Percentiles rank a stretch among this genome's conserved stretches.
phyloP scores from a whole-genome alignment of 2,113 vertebrate species.

The Zapus hudsonius region DNA sequence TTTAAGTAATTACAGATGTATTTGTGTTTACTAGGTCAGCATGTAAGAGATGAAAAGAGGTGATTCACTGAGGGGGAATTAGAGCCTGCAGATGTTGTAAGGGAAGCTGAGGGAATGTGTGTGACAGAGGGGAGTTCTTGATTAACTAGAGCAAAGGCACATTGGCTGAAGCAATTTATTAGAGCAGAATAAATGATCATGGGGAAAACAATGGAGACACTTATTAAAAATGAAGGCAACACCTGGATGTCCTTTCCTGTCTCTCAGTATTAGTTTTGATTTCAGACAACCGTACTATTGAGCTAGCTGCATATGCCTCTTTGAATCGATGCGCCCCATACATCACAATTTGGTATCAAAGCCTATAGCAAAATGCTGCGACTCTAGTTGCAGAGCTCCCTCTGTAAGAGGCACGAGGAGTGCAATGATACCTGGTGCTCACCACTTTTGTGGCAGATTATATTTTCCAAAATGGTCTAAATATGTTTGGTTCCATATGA shows the following conservation, averaged over 20 bases:
- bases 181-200: constrained; percentile 71
- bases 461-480: background rate
- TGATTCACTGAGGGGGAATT: constrained; percentile 54
- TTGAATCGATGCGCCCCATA: background rate
- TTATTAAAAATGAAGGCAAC: constrained; percentile 65
- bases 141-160: constrained; percentile 63
- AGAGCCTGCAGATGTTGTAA: constrained; percentile 57
- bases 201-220: constrained; percentile 29
- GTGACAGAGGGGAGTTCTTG: constrained; percentile 16
- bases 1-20: constrained; percentile 63
- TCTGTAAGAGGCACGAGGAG: background rate
- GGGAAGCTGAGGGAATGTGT: constrained; percentile 35
- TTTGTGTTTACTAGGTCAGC: constrained; percentile 67
- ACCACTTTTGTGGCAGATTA: constrained; percentile 21
- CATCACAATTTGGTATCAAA: background rate
- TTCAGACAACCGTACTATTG: background rate
- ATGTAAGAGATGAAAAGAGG: constrained; percentile 58
- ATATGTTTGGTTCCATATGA: background rate
- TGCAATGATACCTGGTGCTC: background rate
- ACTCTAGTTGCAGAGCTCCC: background rate
- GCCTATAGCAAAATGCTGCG: background rate
- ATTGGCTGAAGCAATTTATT: constrained; percentile 67
- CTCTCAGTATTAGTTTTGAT: constrained; percentile 24
- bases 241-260: constrained; percentile 23
- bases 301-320: background rate